Percentiles rank a stretch among this genome's conserved stretches.
phyloP scores from a whole-genome alignment of 2,888 invertebrate species.

The Lypha dubia region DNA sequence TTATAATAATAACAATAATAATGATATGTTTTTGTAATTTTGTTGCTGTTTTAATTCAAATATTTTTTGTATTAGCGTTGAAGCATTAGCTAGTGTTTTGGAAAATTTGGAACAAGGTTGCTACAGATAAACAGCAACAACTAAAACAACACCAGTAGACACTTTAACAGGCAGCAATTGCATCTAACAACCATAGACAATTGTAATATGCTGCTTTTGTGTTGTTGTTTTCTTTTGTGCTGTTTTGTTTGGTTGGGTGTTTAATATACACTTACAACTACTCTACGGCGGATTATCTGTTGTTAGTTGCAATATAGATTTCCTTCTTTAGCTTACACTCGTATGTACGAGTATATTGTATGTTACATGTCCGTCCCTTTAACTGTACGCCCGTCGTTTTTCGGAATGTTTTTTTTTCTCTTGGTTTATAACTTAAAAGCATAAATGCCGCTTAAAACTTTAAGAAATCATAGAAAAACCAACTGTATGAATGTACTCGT shows the following conservation, averaged over 20 bases:
- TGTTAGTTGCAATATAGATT: slow-evolving; percentile 48
- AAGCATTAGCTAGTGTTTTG: slow-evolving; percentile 65
- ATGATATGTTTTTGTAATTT: slow-evolving; percentile 57
- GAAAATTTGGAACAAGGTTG: slow-evolving; percentile 72
- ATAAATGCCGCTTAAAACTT: slow-evolving; percentile 61
- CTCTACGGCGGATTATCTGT: slow-evolving; percentile 42
- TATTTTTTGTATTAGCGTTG: slow-evolving; percentile 55
- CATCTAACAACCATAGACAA: slow-evolving; percentile 60
- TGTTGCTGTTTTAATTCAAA: not conserved
- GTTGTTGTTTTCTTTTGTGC: slow-evolving; percentile 7
- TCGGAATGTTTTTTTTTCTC: slow-evolving; percentile 20
- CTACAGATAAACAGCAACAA: slow-evolving; percentile 65
- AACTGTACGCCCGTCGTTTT: slow-evolving; percentile 18
- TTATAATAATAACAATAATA: slow-evolving; percentile 47
- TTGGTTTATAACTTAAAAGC: slow-evolving; percentile 62
- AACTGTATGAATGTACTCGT: not conserved
- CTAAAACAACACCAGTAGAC: slow-evolving; percentile 19
- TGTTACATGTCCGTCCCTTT: slow-evolving; percentile 14
- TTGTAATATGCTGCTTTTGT: slow-evolving; percentile 57
- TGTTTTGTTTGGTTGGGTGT: slow-evolving; percentile 16
- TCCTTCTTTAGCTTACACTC: slow-evolving; percentile 24
- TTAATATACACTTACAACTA: slow-evolving; percentile 53
- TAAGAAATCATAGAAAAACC: not conserved
- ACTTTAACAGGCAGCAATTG: slow-evolving; percentile 43
- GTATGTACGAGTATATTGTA: too few relatives aligned